Percentiles rank a stretch among this genome's conserved stretches.
These are phyloP conservation scores for Potorous gilbertii DNA, from an alignment of 2,797 vertebrate species.

Conservation along the genomic window DNA sequence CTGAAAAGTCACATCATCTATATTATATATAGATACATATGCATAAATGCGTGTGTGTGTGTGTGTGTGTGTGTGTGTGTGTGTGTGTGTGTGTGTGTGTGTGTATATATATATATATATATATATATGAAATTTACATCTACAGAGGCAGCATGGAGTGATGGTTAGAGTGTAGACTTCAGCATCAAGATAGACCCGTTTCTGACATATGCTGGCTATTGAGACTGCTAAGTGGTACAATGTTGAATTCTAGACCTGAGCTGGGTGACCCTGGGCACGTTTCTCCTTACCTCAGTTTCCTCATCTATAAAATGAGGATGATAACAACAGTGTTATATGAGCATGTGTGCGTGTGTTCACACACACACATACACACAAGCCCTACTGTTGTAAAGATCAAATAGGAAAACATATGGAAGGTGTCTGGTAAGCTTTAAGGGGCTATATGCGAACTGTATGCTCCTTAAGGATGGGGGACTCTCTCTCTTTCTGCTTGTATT, in stretches of 20 bases:
- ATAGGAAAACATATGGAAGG: background rate
- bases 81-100: too few relatives aligned
- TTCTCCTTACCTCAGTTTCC: background rate
- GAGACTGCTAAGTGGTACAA: background rate
- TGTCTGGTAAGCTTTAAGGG: background rate
- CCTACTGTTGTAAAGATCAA: background rate
- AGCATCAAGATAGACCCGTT: background rate
- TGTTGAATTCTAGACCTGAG: background rate
- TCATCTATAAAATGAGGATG: background rate
- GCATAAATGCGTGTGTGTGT: too few relatives aligned
- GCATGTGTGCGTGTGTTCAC: accelerated
- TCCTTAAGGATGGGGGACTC: background rate
- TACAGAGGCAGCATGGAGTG: background rate
- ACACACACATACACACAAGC: background rate
- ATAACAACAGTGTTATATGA: background rate
- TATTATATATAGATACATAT: background rate
- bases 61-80: too few relatives aligned
- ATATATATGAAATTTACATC: too few relatives aligned
- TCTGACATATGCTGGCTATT: background rate
- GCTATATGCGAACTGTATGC: background rate
- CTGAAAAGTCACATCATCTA: background rate
- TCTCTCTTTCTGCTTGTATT: background rate
- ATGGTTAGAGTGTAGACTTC: background rate
- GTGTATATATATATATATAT: too few relatives aligned
- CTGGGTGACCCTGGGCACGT: background rate